Percentiles rank a stretch among this genome's conserved stretches.
phyloP scores from a whole-genome alignment of 2,797 vertebrate genomes.

The Dendrocincla tyrannina region DNA sequence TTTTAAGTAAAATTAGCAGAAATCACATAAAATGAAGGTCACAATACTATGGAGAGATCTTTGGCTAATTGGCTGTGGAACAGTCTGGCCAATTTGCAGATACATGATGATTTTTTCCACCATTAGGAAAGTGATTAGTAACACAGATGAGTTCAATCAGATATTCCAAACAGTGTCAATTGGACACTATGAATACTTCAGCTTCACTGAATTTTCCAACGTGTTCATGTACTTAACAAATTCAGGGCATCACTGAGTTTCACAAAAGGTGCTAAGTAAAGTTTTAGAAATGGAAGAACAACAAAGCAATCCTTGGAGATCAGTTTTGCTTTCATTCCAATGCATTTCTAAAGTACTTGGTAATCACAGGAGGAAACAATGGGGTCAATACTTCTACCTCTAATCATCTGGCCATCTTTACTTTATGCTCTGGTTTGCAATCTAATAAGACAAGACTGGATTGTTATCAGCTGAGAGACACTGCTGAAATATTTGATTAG shows the following conservation, averaged over 20 bases:
- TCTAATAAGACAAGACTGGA: background rate
- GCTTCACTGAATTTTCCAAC: background rate
- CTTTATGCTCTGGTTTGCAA: background rate
- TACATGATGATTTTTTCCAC: background rate
- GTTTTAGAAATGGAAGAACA: background rate
- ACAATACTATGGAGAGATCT: background rate
- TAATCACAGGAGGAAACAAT: background rate
- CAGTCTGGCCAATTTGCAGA: background rate
- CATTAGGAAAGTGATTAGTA: background rate
- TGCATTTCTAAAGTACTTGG: background rate
- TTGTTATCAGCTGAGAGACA: background rate
- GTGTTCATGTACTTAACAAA: background rate
- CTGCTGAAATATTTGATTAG: background rate
- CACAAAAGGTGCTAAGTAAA: background rate
- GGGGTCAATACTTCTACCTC: background rate
- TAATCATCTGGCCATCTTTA: background rate
- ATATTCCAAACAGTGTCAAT: background rate
- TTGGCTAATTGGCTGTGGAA: background rate
- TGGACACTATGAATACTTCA: background rate
- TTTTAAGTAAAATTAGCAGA: background rate
- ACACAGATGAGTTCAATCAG: background rate
- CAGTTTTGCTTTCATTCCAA: background rate
- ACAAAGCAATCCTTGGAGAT: background rate
- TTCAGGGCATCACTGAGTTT: background rate
- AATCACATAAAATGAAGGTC: background rate